Evolutionary conservation across 2,113 vertebrate species (phyloP).

Genomic region (Gavialis gangeticus): DNA sequence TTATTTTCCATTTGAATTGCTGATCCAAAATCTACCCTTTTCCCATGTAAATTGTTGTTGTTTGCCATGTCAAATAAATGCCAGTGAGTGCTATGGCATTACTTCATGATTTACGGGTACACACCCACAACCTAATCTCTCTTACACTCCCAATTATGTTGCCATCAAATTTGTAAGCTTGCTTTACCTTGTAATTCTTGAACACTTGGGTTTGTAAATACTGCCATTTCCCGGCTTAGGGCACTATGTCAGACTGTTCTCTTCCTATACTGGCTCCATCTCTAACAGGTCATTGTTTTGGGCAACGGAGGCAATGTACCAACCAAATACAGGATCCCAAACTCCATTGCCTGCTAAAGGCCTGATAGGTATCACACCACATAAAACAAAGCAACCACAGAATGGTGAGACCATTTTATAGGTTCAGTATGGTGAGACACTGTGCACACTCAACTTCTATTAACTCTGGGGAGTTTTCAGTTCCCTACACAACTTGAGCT

Average conservation of each 20-base stretch:
- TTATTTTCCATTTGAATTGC: not conserved
- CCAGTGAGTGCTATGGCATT: not conserved
- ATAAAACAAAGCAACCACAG: not conserved
- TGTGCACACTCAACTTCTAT: not conserved
- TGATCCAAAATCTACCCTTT: not conserved
- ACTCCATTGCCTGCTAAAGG: not conserved
- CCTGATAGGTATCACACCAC: not conserved
- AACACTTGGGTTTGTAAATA: conserved; percentile 27
- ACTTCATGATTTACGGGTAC: not conserved
- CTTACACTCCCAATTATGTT: not conserved
- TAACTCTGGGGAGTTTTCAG: accelerated
- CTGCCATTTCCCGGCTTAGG: conserved; percentile 1
- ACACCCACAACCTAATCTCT: not conserved
- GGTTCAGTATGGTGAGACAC: not conserved
- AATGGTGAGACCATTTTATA: not conserved
- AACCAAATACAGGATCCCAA: not conserved
- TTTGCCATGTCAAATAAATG: conserved; percentile 5
- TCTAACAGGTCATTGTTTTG: accelerated
- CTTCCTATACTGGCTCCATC: not conserved
- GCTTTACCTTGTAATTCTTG: not conserved
- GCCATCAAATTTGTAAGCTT: not conserved
- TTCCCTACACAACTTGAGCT: not conserved
- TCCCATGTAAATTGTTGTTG: not conserved
- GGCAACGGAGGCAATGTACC: not conserved
- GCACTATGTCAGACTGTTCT: not conserved